These are phyloP conservation scores for Meles meles DNA, from an alignment of 2,113 vertebrate genomes.

Conservation along the genomic window DNA sequence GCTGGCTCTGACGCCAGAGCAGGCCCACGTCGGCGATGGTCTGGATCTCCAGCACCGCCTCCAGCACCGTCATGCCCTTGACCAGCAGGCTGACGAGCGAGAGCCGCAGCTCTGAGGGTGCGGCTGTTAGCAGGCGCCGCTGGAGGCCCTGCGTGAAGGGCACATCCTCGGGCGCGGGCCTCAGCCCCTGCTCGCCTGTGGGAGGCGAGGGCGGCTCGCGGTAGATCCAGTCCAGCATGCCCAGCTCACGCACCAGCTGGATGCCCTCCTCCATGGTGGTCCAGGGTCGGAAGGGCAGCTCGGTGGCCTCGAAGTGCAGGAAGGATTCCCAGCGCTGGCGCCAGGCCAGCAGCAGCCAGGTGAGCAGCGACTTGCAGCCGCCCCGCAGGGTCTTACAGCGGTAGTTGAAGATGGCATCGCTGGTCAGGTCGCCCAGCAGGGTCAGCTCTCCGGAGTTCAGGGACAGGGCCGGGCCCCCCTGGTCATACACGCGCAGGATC, in stretches of 20 bases:
- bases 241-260: not conserved
- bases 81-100: not conserved
- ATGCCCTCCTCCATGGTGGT: not conserved
- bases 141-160: not conserved
- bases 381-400: not conserved
- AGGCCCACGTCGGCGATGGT: not conserved
- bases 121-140: not conserved
- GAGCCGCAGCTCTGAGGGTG: not conserved
- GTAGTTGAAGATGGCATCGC: not conserved
- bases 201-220: accelerated
- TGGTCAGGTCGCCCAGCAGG: not conserved
- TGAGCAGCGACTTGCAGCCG: not conserved
- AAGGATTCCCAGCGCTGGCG: not conserved
- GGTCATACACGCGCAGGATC: not conserved
- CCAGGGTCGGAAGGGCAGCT: slow-evolving; percentile 23
- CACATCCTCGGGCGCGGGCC: not conserved
- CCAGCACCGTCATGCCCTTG: not conserved
- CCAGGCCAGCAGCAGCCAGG: slow-evolving; percentile 41
- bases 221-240: slow-evolving; percentile 7
- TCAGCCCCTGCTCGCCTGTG: accelerated
- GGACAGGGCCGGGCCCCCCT: not conserved
- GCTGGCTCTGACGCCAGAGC: slow-evolving; percentile 33
- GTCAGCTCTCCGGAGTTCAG: not conserved
- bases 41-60: not conserved
- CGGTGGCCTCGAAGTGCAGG: not conserved